Base-by-base conservation (phyloP, 2,888 invertebrate genomes). In the Agapostemon virescens region DNA sequence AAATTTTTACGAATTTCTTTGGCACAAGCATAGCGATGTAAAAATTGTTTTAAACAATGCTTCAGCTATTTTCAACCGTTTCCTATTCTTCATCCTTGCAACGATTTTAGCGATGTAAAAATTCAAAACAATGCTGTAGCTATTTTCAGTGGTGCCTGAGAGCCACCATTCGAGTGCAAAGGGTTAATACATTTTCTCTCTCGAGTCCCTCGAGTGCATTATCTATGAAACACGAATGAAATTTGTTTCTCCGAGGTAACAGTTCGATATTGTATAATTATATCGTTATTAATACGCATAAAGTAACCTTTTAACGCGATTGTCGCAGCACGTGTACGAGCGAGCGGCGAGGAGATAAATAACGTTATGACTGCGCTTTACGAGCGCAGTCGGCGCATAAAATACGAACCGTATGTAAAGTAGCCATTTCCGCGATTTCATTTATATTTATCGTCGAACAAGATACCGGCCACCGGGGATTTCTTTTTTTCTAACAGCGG, bases 391-490 rank as follows among this genome's bases (percentile, higher is more conserved):
- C 15, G 2, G 6, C 15, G 55, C 26, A 26, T 55, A 17, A 55
- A 26, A 26, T 26, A 26, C 26, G 13, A 17, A 23, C 17, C 26
- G 55, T 17, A 55, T 26, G 55, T 17, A 26, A 55, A 26, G 26
- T 55, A 26, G 6, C 26, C 17, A 55, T 55, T 55, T 55, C n/a
- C 55, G 26, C 17, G 7, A 55, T 55, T 55, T 17, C 26, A 26
- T 55, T 55, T 55, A 55, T 55, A 55, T 55, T 17, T 55, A 55
- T 55, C 55, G 55, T 26, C 26, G 7, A 49, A 55, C 55, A 15
- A 26, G 26, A 55, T 26, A 26, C 26, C 9, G 23, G 1, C 23
- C 52, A 55, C 55, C 13, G 26, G 15, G 5, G 7, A n/a, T n/a
- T n/a, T n/a, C n/a, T n/a, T n/a, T 26, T 26, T 26, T 26, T 7